Percentiles rank a stretch among this genome's conserved stretches.
These are phyloP conservation scores for Astropecten irregularis DNA, from an alignment of 53 echinoderm and acorn worm species.

Conservation along the genomic window DNA sequence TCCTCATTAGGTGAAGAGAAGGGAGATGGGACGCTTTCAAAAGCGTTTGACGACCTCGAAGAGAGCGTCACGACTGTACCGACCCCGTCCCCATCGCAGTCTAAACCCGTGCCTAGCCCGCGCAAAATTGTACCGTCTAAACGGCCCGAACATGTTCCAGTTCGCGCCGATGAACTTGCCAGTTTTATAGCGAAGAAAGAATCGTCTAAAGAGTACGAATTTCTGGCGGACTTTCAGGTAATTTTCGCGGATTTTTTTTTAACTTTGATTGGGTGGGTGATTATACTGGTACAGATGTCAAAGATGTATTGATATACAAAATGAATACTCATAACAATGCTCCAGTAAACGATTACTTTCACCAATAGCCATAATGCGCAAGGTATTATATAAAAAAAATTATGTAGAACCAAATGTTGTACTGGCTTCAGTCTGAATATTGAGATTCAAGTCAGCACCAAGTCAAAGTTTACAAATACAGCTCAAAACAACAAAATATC, in stretches of 20 bases:
- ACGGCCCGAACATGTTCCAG: not conserved
- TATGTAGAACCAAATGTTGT: too few relatives aligned
- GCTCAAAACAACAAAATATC: too few relatives aligned
- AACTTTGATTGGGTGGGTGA: not conserved
- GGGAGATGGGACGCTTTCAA: too few relatives aligned
- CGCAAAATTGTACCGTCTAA: not conserved
- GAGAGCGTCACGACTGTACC: too few relatives aligned
- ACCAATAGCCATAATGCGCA: too few relatives aligned
- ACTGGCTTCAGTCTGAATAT: not conserved
- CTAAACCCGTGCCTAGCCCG: not conserved
- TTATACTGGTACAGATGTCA: not conserved
- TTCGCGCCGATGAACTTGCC: constrained; percentile 59
- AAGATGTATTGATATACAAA: not conserved
- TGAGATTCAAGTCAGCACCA: too few relatives aligned
- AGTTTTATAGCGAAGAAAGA: constrained; percentile 66
- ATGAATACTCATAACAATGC: too few relatives aligned
- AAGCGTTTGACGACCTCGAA: too few relatives aligned
- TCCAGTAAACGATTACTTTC: too few relatives aligned
- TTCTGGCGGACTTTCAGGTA: constrained; percentile 74
- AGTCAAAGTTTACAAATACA: too few relatives aligned
- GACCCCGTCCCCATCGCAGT: not conserved
- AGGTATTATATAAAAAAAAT: too few relatives aligned
- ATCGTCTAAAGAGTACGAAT: constrained; percentile 36
- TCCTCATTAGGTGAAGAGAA: too few relatives aligned
- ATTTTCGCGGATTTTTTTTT: not conserved